Evolutionary conservation across 1,140 invertebrate species (phyloP).

Genomic region (Drosophila kanapiae): DNA sequence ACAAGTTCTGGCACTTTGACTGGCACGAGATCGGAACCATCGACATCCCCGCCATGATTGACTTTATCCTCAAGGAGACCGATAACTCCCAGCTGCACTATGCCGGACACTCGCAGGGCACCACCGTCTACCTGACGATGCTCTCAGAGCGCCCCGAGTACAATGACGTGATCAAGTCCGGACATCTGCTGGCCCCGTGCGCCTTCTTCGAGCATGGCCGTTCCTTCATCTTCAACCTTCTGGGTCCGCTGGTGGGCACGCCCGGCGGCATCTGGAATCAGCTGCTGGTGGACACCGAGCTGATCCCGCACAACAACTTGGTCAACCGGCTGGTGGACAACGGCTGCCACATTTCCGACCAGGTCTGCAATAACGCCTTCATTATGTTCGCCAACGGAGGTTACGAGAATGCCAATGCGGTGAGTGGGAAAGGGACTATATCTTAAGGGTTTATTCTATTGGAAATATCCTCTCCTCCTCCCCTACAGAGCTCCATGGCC

Average conservation of each 20-base stretch:
- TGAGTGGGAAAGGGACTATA: conserved; percentile 24
- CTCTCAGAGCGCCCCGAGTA: conserved; percentile 86
- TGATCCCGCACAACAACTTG: conserved; percentile 67
- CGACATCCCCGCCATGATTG: conserved; percentile 89
- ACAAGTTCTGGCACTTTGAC: conserved; percentile 86
- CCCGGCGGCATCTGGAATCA: conserved; percentile 78
- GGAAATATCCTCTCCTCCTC: background rate
- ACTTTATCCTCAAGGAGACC: conserved; percentile 88
- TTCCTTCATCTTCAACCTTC: conserved; percentile 52
- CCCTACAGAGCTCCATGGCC: conserved; percentile 80
- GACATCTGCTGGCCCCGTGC: conserved; percentile 87
- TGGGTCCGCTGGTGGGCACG: conserved; percentile 60
- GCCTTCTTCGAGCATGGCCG: conserved; percentile 82
- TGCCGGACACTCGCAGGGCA: conserved; percentile 87
- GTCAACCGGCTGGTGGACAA: conserved; percentile 67
- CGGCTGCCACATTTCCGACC: conserved; percentile 35
- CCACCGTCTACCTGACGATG: conserved; percentile 86
- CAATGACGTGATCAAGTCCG: conserved; percentile 86
- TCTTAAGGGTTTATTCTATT: background rate
- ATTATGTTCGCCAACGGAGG: conserved; percentile 71
- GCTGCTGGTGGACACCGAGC: conserved; percentile 56
- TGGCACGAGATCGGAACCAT: conserved; percentile 90
- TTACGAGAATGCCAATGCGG: conserved; percentile 63
- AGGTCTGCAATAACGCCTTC: conserved; percentile 64
- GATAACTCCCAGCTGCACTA: conserved; percentile 79